Percentiles rank a stretch among this genome's conserved stretches.
phyloP scores from a whole-genome alignment of 2,888 invertebrate genomes.

The Macaria notata region DNA sequence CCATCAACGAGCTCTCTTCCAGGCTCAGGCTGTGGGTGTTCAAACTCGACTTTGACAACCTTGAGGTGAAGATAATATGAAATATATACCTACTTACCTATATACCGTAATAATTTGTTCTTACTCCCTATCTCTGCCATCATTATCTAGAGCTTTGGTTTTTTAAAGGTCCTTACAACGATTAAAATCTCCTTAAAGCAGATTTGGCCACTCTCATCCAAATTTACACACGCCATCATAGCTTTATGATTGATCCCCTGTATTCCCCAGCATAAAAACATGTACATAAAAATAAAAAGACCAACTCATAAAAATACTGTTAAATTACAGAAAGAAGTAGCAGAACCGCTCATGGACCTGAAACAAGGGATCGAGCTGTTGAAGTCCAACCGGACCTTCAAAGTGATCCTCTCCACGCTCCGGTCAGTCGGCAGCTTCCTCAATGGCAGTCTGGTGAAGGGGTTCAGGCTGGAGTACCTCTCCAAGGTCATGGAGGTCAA shows the following conservation, averaged over 20 bases:
- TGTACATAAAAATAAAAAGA: too few species aligned
- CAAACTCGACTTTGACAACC: constrained; percentile 98
- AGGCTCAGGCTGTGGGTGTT: constrained; percentile 98
- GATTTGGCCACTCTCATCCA: too few species aligned
- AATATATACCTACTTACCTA: too few species aligned
- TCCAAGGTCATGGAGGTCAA: constrained; percentile 99
- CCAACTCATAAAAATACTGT: too few species aligned
- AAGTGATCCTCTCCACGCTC: constrained; percentile 95
- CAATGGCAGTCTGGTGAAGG: constrained; percentile 95
- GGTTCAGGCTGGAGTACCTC: constrained; percentile 98
- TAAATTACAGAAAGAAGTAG: constrained; percentile 90
- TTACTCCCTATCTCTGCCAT: too few species aligned
- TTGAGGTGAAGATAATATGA: constrained; percentile 85
- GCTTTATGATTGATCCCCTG: too few species aligned
- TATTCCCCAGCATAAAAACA: too few species aligned
- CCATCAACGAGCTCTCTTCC: constrained; percentile 96
- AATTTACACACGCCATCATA: too few species aligned
- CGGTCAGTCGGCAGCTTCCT: constrained; percentile 98
- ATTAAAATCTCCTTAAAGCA: too few species aligned
- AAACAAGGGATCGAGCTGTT: constrained; percentile 97
- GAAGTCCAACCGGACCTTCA: constrained; percentile 95
- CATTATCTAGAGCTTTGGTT: too few species aligned
- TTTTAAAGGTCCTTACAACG: too few species aligned
- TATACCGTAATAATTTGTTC: too few species aligned
- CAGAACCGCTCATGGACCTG: constrained; percentile 98